phyloP scores from a whole-genome alignment of 1,140 invertebrate genomes.

The Drosophila azteca region DNA sequence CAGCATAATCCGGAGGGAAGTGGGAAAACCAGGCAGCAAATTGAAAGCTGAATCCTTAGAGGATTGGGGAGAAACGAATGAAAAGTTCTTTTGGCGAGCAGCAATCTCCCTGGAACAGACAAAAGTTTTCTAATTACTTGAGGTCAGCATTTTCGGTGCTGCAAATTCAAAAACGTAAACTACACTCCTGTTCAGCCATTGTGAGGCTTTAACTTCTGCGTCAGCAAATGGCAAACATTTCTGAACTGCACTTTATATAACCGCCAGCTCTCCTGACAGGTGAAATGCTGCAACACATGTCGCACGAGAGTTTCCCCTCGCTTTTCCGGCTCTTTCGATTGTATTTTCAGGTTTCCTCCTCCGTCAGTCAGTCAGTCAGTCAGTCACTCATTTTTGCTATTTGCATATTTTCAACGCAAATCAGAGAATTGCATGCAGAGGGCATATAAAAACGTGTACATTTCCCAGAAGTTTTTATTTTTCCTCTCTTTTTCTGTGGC shows the following conservation, averaged over 20 bases:
- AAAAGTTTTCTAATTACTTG: constrained; percentile 66
- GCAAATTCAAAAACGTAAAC: constrained; percentile 40
- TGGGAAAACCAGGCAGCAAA: constrained; percentile 16
- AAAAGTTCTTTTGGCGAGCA: constrained; percentile 12
- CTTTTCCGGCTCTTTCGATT: constrained; percentile 19
- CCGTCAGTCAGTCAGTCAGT: constrained; percentile 16
- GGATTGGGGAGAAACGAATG: not conserved
- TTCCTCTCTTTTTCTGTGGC: not conserved
- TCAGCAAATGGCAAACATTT: constrained; percentile 5
- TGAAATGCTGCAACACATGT: constrained; percentile 29
- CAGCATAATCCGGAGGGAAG: constrained; percentile 33
- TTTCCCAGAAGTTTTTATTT: constrained; percentile 24
- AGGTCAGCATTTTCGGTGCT: constrained; percentile 34
- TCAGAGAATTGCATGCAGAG: constrained; percentile 57
- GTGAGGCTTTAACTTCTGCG: not conserved
- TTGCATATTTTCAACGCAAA: constrained; percentile 65
- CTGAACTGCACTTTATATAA: constrained; percentile 21
- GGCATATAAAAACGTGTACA: constrained; percentile 40
- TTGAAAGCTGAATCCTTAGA: constrained; percentile 4
- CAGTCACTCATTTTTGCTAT: constrained; percentile 36
- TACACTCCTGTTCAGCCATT: not conserved
- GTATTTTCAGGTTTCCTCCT: constrained; percentile 20
- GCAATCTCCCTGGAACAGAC: constrained; percentile 35
- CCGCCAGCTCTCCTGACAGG: constrained; percentile 8
- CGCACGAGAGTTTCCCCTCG: constrained; percentile 18